Evolutionary conservation across 2,113 vertebrate species (phyloP).

Genomic region (Cyphomyrus plagiostoma): DNA sequence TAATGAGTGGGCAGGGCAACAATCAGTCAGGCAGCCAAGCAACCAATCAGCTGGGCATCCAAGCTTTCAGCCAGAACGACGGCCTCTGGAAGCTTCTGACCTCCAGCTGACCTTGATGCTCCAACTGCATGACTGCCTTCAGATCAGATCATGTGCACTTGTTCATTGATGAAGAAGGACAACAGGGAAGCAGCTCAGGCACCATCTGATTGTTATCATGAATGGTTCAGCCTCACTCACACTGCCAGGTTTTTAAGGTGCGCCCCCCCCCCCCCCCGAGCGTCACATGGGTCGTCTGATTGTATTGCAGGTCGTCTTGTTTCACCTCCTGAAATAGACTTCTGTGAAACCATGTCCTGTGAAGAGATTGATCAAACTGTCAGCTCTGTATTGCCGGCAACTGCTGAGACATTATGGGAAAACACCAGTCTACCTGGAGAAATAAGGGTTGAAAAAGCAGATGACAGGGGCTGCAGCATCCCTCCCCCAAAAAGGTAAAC

Average conservation of each 20-base stretch:
- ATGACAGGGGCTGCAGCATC: neutral
- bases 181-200: neutral
- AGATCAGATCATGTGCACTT: neutral
- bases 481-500: neutral
- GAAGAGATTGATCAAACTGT: neutral
- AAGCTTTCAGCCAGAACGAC: neutral
- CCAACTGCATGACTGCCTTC: neutral
- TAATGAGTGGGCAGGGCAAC: neutral
- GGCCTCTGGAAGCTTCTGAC: neutral
- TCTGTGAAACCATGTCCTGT: constrained; percentile 26
- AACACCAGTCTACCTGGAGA: neutral
- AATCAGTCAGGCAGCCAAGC: neutral
- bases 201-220: neutral
- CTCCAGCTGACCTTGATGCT: neutral
- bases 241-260: neutral
- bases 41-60: neutral
- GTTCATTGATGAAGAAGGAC: neutral
- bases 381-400: neutral
- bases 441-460: neutral
- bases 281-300: constrained; percentile 24
- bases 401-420: neutral
- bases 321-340: constrained; percentile 36
- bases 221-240: neutral
- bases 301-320: constrained; percentile 35
- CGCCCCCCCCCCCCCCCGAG: neutral